These are phyloP conservation scores for Acleris sparsana DNA, from an alignment of 2,888 invertebrate species.

Conservation along the genomic window DNA sequence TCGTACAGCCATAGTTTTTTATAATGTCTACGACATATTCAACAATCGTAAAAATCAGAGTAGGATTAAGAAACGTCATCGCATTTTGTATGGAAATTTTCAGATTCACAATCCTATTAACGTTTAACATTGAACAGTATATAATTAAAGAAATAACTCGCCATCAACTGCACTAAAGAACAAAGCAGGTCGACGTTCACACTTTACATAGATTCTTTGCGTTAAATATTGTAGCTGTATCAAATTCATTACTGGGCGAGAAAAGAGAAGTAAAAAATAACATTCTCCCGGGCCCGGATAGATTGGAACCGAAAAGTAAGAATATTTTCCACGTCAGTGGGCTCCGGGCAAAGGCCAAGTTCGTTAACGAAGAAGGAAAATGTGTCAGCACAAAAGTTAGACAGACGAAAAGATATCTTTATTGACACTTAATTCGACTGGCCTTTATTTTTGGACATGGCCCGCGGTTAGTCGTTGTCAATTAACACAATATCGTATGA, in stretches of 20 bases:
- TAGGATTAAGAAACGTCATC: too few species aligned
- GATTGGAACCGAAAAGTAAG: neutral
- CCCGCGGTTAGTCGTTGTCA: neutral
- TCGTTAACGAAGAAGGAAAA: slow-evolving; percentile 11
- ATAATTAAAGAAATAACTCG: slow-evolving; percentile 1
- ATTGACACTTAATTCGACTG: slow-evolving; percentile 2
- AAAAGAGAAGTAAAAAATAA: neutral
- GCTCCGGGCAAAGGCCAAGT: neutral
- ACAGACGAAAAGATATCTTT: neutral
- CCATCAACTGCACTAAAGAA: neutral
- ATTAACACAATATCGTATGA: neutral
- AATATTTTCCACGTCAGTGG: slow-evolving; percentile 13
- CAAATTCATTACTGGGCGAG: neutral
- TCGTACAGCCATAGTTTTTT: too few species aligned
- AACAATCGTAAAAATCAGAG: too few species aligned
- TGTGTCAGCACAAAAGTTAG: slow-evolving; percentile 16
- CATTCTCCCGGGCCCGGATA: slow-evolving; percentile 8
- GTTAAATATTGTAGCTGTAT: neutral
- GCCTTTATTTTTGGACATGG: slow-evolving; percentile 5
- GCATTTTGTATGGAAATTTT: too few species aligned
- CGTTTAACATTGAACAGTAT: too few species aligned
- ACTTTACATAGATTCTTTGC: slow-evolving; percentile 7
- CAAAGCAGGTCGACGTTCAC: neutral
- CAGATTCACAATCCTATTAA: too few species aligned
- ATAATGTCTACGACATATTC: too few species aligned